phyloP scores from a whole-genome alignment of 2,113 vertebrate species.

The Heterochromis multidens region DNA sequence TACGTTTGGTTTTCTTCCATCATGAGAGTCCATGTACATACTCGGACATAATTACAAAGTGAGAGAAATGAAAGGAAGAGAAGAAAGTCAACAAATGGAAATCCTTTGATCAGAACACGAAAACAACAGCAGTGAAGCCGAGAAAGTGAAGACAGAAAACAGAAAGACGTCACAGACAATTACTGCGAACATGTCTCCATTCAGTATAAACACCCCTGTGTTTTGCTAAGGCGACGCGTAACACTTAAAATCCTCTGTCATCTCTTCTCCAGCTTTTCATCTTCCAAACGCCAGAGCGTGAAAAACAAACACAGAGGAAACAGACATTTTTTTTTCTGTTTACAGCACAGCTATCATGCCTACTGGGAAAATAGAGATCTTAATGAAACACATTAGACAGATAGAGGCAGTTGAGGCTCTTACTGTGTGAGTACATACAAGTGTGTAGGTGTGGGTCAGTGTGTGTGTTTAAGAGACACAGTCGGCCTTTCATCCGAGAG shows the following conservation, averaged over 20 bases:
- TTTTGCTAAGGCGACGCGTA: slow-evolving; percentile 38
- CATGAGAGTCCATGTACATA: too few relatives aligned
- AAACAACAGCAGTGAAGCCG: slow-evolving; percentile 38
- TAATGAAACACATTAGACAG: slow-evolving; percentile 52
- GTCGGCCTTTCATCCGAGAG: slow-evolving; percentile 15
- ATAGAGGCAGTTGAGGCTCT: not conserved
- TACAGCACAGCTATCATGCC: slow-evolving; percentile 24
- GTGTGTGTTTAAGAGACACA: slow-evolving; percentile 16
- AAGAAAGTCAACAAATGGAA: slow-evolving; percentile 24
- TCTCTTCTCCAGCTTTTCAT: slow-evolving; percentile 46
- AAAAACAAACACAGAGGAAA: slow-evolving; percentile 45
- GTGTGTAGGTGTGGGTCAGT: slow-evolving; percentile 28
- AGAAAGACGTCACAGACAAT: slow-evolving; percentile 59
- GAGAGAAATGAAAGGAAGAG: not conserved
- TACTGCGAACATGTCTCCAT: slow-evolving; percentile 49
- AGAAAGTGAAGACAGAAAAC: slow-evolving; percentile 40
- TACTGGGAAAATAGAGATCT: slow-evolving; percentile 27
- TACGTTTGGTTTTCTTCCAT: too few relatives aligned
- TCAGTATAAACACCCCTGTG: slow-evolving; percentile 34
- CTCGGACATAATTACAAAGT: too few relatives aligned
- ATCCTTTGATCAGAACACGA: slow-evolving; percentile 56
- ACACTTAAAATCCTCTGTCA: slow-evolving; percentile 57
- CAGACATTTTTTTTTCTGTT: slow-evolving; percentile 15
- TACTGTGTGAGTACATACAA: not conserved
- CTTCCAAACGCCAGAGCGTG: slow-evolving; percentile 23